Percentiles rank a stretch among this genome's conserved stretches.
Conservation (phyloP, 1,140 invertebrate species). For the Whitmania pigra region DNA sequence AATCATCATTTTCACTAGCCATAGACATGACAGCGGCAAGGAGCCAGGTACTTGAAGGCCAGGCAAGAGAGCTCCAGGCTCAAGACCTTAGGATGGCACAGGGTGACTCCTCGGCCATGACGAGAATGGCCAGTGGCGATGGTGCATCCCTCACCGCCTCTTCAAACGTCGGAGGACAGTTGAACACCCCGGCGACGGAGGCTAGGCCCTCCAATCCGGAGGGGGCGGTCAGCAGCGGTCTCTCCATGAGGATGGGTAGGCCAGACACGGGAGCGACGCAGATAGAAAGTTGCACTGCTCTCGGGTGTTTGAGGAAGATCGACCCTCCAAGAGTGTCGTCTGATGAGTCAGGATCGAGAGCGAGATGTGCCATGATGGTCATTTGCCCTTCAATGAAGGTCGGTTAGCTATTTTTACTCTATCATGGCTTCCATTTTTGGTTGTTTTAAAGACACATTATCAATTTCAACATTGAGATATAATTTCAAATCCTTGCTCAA, state of each 20-base stretch:
- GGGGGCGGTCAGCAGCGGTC: background rate
- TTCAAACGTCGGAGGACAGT: too few species aligned
- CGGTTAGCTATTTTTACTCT: too few species aligned
- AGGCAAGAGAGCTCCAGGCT: background rate
- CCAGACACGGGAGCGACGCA: slow-evolving; percentile 2
- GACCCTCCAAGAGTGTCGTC: slow-evolving; percentile 8
- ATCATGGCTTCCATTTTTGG: too few species aligned
- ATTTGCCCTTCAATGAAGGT: slow-evolving; percentile 4
- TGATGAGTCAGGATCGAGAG: background rate
- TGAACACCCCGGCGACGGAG: too few species aligned
- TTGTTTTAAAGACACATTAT: too few species aligned
- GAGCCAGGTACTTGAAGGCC: background rate
- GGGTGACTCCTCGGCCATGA: background rate
- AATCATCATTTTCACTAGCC: background rate
- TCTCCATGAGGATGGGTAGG: slow-evolving; percentile 6
- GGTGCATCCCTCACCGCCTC: background rate
- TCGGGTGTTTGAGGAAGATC: background rate
- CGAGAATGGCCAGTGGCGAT: background rate
- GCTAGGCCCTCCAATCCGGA: too few species aligned
- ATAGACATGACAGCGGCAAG: slow-evolving; percentile 2
- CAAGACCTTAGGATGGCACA: background rate
- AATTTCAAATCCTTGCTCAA: too few species aligned
- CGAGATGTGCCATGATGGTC: slow-evolving; percentile 1
- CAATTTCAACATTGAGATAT: too few species aligned
- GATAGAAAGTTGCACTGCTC: background rate